Percentiles rank a stretch among this genome's conserved stretches.
These are phyloP conservation scores for Hypolimnas misippus DNA, from an alignment of 2,888 invertebrate species.

Conservation along the genomic window DNA sequence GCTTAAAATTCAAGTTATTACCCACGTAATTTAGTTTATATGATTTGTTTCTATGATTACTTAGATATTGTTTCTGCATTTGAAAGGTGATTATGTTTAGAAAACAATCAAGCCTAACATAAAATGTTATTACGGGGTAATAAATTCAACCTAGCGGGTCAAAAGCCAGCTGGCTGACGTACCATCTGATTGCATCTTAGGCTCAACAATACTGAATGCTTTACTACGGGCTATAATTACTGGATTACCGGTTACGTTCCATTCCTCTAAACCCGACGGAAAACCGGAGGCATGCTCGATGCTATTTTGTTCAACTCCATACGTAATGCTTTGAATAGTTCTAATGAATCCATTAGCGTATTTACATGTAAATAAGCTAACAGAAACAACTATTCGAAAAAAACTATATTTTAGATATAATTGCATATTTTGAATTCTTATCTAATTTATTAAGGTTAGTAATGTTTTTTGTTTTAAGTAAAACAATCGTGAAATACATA, in stretches of 20 bases:
- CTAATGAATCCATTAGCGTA: conserved; percentile 8
- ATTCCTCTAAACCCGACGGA: conserved; percentile 29
- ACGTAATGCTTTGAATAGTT: conserved; percentile 17
- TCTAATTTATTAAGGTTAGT: background rate
- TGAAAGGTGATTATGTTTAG: conserved; percentile 29
- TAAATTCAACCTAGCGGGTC: conserved; percentile 53
- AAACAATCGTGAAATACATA: conserved; percentile 1
- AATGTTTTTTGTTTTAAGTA: background rate
- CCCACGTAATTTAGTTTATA: conserved; percentile 15
- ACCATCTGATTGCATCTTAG: conserved; percentile 62
- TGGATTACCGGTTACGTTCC: conserved; percentile 54
- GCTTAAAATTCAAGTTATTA: background rate
- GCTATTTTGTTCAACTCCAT: conserved; percentile 23
- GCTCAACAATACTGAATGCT: conserved; percentile 55
- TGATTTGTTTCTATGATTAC: background rate
- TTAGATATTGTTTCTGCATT: conserved; percentile 15
- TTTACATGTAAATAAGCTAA: background rate
- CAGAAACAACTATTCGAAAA: no score
- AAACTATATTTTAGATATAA: conserved; percentile 9
- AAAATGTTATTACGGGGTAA: conserved; percentile 46
- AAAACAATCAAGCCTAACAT: conserved; percentile 50
- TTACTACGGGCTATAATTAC: conserved; percentile 62
- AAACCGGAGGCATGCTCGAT: conserved; percentile 23
- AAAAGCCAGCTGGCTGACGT: conserved; percentile 58
- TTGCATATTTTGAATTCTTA: background rate